phyloP scores from a whole-genome alignment of 2,888 invertebrate species.

The Plusia festucae region DNA sequence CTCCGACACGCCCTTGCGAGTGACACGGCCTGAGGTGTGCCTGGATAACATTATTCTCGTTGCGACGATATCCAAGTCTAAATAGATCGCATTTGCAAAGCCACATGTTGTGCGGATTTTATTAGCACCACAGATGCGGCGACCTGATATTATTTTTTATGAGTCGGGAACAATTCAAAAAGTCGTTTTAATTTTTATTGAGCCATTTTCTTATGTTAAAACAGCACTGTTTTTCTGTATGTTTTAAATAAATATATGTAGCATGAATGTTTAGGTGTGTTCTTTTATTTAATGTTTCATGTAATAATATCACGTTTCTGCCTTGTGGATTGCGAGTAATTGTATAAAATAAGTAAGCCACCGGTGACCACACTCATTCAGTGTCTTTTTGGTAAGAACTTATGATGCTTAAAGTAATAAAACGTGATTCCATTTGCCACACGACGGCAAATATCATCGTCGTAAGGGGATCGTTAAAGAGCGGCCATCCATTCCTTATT shows the following conservation, averaged over 20 bases:
- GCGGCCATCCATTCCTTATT: conserved; percentile 84
- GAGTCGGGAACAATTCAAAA: conserved; percentile 50
- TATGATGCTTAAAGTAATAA: conserved; percentile 74
- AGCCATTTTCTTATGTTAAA: conserved; percentile 51
- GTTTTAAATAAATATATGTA: conserved; percentile 43
- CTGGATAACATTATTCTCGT: conserved; percentile 87
- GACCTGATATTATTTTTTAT: conserved; percentile 67
- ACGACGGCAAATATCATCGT: conserved; percentile 76
- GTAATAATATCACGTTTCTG: conserved; percentile 45
- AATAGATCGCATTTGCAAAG: conserved; percentile 85
- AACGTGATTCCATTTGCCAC: conserved; percentile 78
- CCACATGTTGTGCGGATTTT: conserved; percentile 73
- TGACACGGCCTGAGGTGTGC: conserved; percentile 86
- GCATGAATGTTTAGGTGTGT: conserved; percentile 39
- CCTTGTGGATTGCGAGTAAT: conserved; percentile 40
- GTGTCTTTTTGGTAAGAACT: conserved; percentile 69
- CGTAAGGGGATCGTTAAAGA: conserved; percentile 79
- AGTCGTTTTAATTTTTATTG: conserved; percentile 60
- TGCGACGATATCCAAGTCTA: conserved; percentile 84
- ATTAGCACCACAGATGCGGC: conserved; percentile 67
- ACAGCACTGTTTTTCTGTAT: conserved; percentile 43
- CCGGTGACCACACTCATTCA: conserved; percentile 64
- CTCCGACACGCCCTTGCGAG: conserved; percentile 86
- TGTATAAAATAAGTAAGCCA: conserved; percentile 55
- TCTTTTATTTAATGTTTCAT: conserved; percentile 31